Base-by-base conservation (phyloP, 1,140 invertebrate genomes). In the Drosophila neocordata region DNA sequence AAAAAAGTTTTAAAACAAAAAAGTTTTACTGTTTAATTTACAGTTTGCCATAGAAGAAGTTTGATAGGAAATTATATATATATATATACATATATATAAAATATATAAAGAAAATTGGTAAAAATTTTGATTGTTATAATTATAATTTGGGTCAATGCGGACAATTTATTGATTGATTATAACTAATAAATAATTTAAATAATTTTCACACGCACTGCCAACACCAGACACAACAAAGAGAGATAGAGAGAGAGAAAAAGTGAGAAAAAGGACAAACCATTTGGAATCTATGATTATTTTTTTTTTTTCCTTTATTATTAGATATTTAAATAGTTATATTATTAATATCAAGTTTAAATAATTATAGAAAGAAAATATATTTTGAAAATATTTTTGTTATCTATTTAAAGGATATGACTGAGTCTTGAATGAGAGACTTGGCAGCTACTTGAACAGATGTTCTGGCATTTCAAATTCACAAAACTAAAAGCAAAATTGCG, bases 391-490 rank as follows among this genome's bases (percentile, higher is more conserved):
- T n/a, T n/a, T n/a, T 13, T 34, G 13, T n/a, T 55, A n/a, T 55
- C 41, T 18, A 20, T 48, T 18, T 48, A 48, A 48, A 66, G 22
- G 24, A 64, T 7, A 41, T 41, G 68, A 62, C 64, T 70, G 66
- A 73, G 77, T 57, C 84, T 80, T 80, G 75, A 56, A 35, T 35
- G 37, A 68, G 37, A 68, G 72, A 68, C 55, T 41, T 71, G 57
- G 13, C 55, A 66, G 64, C 69, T 76, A 90, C 89, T 90, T 79
- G 89, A 90, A 89, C 89, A 90, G 89, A 90, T 90, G 89, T 90
- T 75, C 59, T 68, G 65, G 72, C 73, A 90, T 90, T 90, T 89
- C 69, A 77, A 90, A 88, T 88, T 88, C 83, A 89, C 83, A 89
- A 89, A 83, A 88, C 83, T 88, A 88, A 88, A 89, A 83, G 83